Conservation (phyloP, 2,113 vertebrate genomes). For the Candoia aspera region DNA sequence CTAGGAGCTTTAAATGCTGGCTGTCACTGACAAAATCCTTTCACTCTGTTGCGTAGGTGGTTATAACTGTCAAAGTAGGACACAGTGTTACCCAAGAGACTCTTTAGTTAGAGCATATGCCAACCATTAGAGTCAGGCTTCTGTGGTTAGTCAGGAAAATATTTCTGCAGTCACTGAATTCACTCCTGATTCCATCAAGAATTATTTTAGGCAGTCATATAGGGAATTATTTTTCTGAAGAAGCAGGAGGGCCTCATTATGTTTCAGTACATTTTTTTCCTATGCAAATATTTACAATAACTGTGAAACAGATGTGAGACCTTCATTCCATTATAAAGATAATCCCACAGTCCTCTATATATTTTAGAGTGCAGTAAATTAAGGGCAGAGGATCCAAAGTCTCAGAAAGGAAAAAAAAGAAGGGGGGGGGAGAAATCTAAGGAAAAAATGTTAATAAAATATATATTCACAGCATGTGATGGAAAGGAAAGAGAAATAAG, state of each 20-base stretch:
- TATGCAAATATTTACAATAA: constrained; percentile 11
- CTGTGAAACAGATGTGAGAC: constrained; percentile 4
- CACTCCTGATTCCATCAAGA: background rate
- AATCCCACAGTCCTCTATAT: background rate
- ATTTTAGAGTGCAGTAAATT: constrained; percentile 1
- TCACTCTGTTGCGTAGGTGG: background rate
- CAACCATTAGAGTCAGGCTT: background rate
- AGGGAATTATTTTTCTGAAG: background rate
- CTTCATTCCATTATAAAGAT: background rate
- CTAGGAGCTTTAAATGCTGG: background rate
- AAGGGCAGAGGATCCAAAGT: background rate
- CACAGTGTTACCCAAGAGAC: background rate
- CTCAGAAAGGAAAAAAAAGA: background rate
- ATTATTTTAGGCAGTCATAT: background rate
- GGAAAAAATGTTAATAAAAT: background rate
- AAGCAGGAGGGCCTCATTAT: background rate
- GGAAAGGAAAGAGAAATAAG: background rate
- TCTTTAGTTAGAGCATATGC: background rate
- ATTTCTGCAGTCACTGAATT: background rate
- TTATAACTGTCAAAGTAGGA: background rate
- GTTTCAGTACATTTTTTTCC: background rate
- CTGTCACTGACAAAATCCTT: background rate
- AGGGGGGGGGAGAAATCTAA: background rate
- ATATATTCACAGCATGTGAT: background rate
- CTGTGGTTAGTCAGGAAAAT: background rate